These are phyloP conservation scores for Lasius fuliginosus DNA, from an alignment of 2,888 invertebrate species.

Conservation along the genomic window DNA sequence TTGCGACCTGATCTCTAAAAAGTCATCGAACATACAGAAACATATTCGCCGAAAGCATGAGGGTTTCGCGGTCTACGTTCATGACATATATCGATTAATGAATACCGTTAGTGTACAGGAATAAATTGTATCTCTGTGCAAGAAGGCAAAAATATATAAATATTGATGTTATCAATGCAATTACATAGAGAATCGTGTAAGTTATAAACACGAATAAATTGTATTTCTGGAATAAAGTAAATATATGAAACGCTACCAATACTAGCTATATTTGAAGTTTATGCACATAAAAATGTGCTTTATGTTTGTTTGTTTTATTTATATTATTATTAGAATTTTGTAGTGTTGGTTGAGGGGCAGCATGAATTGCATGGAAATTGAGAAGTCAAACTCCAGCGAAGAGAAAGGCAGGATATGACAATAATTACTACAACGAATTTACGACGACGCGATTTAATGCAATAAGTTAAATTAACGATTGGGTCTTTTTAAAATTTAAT, in stretches of 20 bases:
- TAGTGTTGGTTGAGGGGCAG: background rate
- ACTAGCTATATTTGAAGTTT: background rate
- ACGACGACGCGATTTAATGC: background rate
- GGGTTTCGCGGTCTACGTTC: slow-evolving; percentile 73
- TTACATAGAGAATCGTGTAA: background rate
- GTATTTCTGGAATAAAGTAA: background rate
- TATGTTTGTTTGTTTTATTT: background rate
- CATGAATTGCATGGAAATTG: background rate
- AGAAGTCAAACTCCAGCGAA: background rate
- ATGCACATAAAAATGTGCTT: background rate
- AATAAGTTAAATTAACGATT: background rate
- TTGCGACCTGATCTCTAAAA: slow-evolving; percentile 81
- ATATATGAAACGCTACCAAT: slow-evolving; percentile 2
- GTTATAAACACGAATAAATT: background rate
- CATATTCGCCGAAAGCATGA: slow-evolving; percentile 79
- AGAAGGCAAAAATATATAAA: background rate
- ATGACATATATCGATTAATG: slow-evolving; percentile 68
- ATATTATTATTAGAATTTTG: background rate
- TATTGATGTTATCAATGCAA: background rate
- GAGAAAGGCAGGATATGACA: background rate
- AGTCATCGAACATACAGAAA: slow-evolving; percentile 79
- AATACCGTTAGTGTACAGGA: slow-evolving; percentile 9
- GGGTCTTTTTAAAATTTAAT: background rate
- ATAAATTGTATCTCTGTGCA: background rate
- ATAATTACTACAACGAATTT: background rate